phyloP scores from a whole-genome alignment of 1,140 invertebrate species.

The Panulirus ornatus region DNA sequence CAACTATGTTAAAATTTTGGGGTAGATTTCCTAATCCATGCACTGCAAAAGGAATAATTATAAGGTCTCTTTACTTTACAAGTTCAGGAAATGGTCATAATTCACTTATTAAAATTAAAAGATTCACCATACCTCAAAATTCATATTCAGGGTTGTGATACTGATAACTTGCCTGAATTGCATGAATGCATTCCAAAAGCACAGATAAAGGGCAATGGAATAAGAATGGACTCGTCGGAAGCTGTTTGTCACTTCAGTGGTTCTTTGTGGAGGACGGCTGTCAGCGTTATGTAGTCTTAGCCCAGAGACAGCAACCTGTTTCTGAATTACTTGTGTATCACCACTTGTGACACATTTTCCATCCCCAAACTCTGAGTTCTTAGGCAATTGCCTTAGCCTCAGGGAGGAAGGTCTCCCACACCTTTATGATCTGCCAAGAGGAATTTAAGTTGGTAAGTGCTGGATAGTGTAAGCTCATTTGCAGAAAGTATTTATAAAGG shows the following conservation, averaged over 20 bases:
- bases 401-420: conserved; percentile 96
- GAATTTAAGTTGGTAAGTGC: too few species aligned
- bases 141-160: background rate
- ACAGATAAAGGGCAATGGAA: background rate
- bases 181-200: background rate
- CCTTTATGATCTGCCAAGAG: conserved; percentile 94
- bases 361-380: background rate
- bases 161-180: background rate
- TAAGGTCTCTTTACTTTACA: background rate
- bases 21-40: background rate
- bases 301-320: background rate
- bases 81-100: background rate
- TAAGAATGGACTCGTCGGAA: background rate
- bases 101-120: background rate
- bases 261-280: background rate
- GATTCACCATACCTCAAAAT: background rate
- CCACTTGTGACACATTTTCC: background rate
- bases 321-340: background rate
- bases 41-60: background rate
- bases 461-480: too few species aligned
- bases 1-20: background rate
- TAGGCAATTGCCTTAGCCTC: conserved; percentile 88
- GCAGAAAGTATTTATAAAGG: too few species aligned
- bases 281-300: background rate
- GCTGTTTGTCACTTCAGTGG: background rate